A percentile compares a stretch with the other conserved stretches of the same genome.
phyloP scores from a whole-genome alignment of 2,797 vertebrate species.

The Nannoperca obscura region DNA sequence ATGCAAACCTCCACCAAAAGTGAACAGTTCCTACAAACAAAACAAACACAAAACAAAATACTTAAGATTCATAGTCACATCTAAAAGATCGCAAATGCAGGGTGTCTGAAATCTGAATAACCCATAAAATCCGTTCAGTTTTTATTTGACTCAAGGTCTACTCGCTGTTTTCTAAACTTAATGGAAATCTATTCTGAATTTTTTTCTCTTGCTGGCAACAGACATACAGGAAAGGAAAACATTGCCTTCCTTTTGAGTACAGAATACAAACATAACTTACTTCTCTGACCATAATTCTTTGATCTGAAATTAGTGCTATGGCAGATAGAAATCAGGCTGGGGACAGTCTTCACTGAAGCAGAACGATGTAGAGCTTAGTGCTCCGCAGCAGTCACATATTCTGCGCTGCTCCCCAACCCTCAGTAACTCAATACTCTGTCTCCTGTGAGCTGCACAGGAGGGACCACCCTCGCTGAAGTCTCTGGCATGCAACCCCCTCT shows the following conservation, averaged over 20 bases:
- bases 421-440: conserved; percentile 23
- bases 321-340: background rate
- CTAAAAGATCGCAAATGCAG: background rate
- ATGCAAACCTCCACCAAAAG: background rate
- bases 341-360: conserved; percentile 37
- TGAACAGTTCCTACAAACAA: background rate
- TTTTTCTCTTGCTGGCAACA: background rate
- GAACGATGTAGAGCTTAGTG: conserved; percentile 19
- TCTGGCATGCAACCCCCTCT: conserved; percentile 4
- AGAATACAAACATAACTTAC: background rate
- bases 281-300: background rate
- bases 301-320: conserved; percentile 1
- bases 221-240: background rate
- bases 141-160: background rate
- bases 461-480: conserved; percentile 12
- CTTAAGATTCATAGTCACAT: background rate
- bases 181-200: background rate
- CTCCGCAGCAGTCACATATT: conserved; percentile 12
- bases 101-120: background rate
- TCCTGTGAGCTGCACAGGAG: conserved; percentile 17
- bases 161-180: background rate
- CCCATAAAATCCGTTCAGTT: too few species aligned
- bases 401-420: conserved; percentile 6
- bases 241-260: background rate
- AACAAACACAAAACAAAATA: too few species aligned